Percentiles rank a stretch among this genome's conserved stretches.
These are phyloP conservation scores for Synodontis membranacea DNA, from an alignment of 2,113 vertebrate genomes.

Conservation along the genomic window DNA sequence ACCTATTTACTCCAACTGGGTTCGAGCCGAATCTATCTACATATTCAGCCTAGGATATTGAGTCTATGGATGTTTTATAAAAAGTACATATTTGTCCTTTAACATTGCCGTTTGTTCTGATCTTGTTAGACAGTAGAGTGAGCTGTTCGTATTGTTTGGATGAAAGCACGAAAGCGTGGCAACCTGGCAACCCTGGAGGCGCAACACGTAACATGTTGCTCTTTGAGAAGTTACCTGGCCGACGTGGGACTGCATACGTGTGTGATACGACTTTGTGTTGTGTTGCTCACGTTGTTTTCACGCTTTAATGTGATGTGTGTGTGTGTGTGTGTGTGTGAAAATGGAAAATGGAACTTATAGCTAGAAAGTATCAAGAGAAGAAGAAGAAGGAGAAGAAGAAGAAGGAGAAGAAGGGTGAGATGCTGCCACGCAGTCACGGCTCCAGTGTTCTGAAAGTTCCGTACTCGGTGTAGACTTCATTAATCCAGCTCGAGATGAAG, in stretches of 20 bases:
- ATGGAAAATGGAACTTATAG: background rate
- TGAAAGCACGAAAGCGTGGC: rapidly evolving
- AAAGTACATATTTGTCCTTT: too few species aligned
- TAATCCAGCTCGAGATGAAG: conserved; percentile 66
- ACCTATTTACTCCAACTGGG: rapidly evolving
- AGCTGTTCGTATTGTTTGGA: too few species aligned
- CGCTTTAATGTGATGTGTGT: background rate
- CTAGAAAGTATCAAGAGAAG: background rate
- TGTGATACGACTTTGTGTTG: background rate
- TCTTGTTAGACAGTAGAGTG: too few species aligned
- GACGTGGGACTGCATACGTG: background rate
- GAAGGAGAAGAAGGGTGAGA: conserved; percentile 11
- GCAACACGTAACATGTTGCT: background rate
- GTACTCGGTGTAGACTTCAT: background rate
- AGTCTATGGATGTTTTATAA: too few species aligned
- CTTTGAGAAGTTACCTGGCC: conserved; percentile 15
- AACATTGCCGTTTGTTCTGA: too few species aligned
- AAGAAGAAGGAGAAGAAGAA: conserved; percentile 1
- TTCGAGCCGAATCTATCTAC: too few species aligned
- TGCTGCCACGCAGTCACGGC: conserved; percentile 58
- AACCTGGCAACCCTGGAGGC: conserved; percentile 15
- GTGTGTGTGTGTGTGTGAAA: background rate
- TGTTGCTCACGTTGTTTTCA: background rate
- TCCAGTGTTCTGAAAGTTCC: background rate
- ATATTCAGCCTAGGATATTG: background rate